Conservation (phyloP, 1,140 invertebrate genomes). For the Cyclina sinensis region DNA sequence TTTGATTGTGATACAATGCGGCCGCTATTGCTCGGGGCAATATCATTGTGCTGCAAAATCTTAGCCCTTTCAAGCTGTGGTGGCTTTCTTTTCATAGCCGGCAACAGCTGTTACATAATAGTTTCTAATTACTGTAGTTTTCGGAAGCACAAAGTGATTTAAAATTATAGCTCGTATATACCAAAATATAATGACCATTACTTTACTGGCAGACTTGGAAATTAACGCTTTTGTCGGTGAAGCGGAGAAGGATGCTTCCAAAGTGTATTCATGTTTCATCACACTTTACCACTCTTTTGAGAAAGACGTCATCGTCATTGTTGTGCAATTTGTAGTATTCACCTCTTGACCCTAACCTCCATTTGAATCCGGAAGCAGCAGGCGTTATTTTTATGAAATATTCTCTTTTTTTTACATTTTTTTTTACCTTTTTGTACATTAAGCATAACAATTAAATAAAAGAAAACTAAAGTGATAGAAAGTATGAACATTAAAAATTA, state of each 20-base stretch:
- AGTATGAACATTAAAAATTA: too few species aligned
- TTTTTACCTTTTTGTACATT: too few species aligned
- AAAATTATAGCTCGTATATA: constrained; percentile 5
- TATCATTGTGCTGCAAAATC: background rate
- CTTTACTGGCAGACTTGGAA: constrained; percentile 18
- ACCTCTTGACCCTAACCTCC: background rate
- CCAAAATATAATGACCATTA: constrained; percentile 23
- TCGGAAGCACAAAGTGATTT: constrained; percentile 22
- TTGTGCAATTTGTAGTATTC: background rate
- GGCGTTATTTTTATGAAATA: background rate
- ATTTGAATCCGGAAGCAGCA: background rate
- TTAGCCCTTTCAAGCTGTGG: background rate
- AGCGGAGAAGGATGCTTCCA: background rate
- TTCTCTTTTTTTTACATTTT: too few species aligned
- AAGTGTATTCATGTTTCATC: background rate
- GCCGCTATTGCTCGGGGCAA: constrained; percentile 8
- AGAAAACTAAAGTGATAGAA: too few species aligned
- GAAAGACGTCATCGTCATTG: background rate
- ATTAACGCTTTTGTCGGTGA: background rate
- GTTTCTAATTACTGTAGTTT: constrained; percentile 13
- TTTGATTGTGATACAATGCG: constrained; percentile 20
- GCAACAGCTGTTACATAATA: background rate
- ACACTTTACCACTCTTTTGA: background rate
- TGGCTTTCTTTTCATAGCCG: constrained; percentile 7
- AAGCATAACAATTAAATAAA: too few species aligned